Evolutionary conservation across 1,140 invertebrate species (phyloP), one percentile per base, ranked within the genome.

Genomic region (Mya arenaria): DNA sequence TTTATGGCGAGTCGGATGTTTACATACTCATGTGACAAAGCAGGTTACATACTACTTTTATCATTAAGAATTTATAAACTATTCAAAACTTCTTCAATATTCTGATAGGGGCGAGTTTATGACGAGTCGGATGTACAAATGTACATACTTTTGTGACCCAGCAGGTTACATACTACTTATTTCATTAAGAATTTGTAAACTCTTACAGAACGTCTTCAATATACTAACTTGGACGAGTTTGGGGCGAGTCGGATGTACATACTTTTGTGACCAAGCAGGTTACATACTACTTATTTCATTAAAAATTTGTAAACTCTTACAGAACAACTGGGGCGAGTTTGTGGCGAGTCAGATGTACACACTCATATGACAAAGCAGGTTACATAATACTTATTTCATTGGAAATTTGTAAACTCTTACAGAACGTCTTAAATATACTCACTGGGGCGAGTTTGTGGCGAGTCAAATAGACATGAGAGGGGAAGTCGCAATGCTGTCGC

Each of bases 381-480:
- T 65, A 4, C 4, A 34, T 34, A 65, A 48, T 48, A 48, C n/a
- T 48, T 13, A n/a, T 60, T 15, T 60, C 28, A 19, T 25, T 32
- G 5, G 13, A 41, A 8, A 23, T 58, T 8, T n/a, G n/a, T n/a
- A n/a, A n/a, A n/a, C n/a, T n/a, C 48, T 79, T 36, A 8, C 62
- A 85, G 82, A 58, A 30, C 52, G 52, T 17, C 55, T 75, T 4
- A 23, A 55, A 0, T 86, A 73, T 58, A 79, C 75, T 10, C 89
- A 90, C 55, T 86, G 30, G 52, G 87, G 88, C 10, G 72, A 86
- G 55, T 48, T 88, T 1, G 34, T 52, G 15, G 34, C 88, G 30
- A 78, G 73, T 28, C 44, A 48, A 25, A 88, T 90, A 6, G 89
- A 90, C 79, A 82, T 83, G 85, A 66, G 89, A 32, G 88, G 77